Base-by-base conservation (phyloP, 2,888 invertebrate genomes). In the Molorchus minor region DNA sequence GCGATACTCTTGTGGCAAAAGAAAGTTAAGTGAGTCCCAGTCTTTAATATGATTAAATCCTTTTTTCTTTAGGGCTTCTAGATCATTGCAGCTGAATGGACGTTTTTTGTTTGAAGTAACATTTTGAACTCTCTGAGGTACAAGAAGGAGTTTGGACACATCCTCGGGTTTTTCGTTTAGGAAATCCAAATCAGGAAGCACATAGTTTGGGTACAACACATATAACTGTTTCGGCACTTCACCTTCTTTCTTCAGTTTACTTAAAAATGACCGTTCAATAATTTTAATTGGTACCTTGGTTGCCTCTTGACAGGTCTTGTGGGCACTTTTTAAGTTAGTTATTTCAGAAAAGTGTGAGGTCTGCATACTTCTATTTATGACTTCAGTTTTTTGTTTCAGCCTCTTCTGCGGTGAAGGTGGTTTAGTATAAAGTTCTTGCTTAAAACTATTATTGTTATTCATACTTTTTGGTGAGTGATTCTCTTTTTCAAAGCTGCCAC, bases 21-120 rank as follows among this genome's bases (percentile, higher is more conserved):
- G 84, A 68, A 96, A 90, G 71, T 92, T 93, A 49, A 97, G 82
- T 0, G 95, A 96, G 73, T 94, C 93, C 96, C 96, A 97, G 79
- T 97, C 97, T 76, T 89, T 88, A 5, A 97, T 90, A 76, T 96
- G 95, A 36, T 87, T 86, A 64, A 93, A 88, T 52, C 93, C 92
- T 79, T 90, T 89, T 75, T 89, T 89, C 75, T 89, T 89, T 33
- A 95, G 80, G 61, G 88, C 85, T 80, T 94, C 94, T 47, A 93
- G 85, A 75, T 95, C 94, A 71, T 89, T 91, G 75, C 88, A 91
- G 40, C 92, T 92, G 75, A 92, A 89, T 1, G 93, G 93, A 62
- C 89, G 81, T 71, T 84, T 54, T 76, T 64, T 65, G 10, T 61
- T 54, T 2, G 81, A 79, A 1, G 82, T 81, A 52, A 86, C 83